A percentile compares a stretch with the other conserved stretches of the same genome.
Evolutionary conservation across 1,140 invertebrate genomes (phyloP).

Genomic region (Drosophila tani): DNA sequence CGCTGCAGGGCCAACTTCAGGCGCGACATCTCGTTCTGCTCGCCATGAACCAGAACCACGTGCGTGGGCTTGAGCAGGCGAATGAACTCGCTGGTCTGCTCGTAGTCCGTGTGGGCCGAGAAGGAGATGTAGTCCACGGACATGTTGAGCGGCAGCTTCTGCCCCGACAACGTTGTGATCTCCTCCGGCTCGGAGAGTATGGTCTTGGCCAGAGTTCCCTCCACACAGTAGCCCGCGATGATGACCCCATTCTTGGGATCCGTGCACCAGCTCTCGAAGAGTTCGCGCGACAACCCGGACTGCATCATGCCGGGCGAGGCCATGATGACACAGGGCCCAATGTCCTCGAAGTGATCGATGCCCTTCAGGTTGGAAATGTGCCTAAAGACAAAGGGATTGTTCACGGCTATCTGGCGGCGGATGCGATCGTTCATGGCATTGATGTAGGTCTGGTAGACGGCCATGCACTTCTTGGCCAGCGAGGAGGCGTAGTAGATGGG

Average conservation of each 20-base stretch:
- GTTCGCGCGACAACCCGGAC: slow-evolving; percentile 97
- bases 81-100: slow-evolving; percentile 99
- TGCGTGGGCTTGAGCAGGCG: slow-evolving; percentile 97
- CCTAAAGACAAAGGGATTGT: slow-evolving; percentile 99
- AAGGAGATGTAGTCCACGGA: slow-evolving; percentile 99
- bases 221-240: slow-evolving; percentile 99
- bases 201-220: slow-evolving; percentile 98
- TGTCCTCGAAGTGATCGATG: slow-evolving; percentile 99
- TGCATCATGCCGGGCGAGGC: slow-evolving; percentile 99
- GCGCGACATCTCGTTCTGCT: slow-evolving; percentile 99
- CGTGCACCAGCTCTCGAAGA: slow-evolving; percentile 99
- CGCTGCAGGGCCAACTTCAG: slow-evolving; percentile 96
- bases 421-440: slow-evolving; percentile 99
- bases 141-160: slow-evolving; percentile 98
- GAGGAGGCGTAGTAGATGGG: slow-evolving; percentile 99
- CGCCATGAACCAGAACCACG: slow-evolving; percentile 98
- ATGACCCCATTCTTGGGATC: slow-evolving; percentile 99
- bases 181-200: slow-evolving; percentile 99
- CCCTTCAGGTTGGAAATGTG: slow-evolving; percentile 99
- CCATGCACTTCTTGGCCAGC: slow-evolving; percentile 99
- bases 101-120: slow-evolving; percentile 99
- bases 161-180: slow-evolving; percentile 97
- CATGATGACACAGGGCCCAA: slow-evolving; percentile 99
- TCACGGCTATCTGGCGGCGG: slow-evolving; percentile 97
- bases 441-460: slow-evolving; percentile 99